Evolutionary conservation across 2,113 vertebrate genomes (phyloP).

Genomic region (Dunckerocampus dactyliophorus): DNA sequence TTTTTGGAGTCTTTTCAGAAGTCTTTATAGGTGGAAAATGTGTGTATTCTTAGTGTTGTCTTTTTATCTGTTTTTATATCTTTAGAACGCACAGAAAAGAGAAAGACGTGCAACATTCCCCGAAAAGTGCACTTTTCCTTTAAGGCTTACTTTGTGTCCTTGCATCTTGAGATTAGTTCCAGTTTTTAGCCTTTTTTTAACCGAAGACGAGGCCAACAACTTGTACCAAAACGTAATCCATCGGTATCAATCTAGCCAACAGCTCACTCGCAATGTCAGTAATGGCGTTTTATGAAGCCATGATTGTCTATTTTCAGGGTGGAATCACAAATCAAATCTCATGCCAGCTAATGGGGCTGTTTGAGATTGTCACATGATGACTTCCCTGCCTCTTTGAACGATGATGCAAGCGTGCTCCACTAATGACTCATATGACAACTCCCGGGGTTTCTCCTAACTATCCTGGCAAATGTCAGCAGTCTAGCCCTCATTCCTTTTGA

Average conservation of each 20-base stretch:
- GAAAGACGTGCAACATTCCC: too few relatives aligned
- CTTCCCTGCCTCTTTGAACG: constrained; percentile 62
- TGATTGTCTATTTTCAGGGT: constrained; percentile 59
- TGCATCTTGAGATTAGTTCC: neutral
- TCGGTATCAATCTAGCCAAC: constrained; percentile 20
- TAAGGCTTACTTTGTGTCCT: too few relatives aligned
- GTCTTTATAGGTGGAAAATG: too few relatives aligned
- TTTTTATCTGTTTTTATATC: too few relatives aligned
- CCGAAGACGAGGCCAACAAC: constrained; percentile 34
- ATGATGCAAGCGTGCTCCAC: constrained; percentile 63
- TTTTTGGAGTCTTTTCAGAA: too few relatives aligned
- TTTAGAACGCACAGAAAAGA: too few relatives aligned
- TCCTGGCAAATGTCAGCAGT: constrained; percentile 77
- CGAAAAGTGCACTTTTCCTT: too few relatives aligned
- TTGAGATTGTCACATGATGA: constrained; percentile 54
- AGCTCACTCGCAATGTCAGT: constrained; percentile 41
- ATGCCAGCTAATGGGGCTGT: constrained; percentile 58
- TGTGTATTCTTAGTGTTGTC: too few relatives aligned
- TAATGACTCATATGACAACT: constrained; percentile 81
- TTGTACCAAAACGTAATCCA: constrained; percentile 14
- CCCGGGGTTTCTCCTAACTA: constrained; percentile 78
- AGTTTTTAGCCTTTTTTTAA: constrained; percentile 52
- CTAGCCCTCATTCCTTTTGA: constrained; percentile 78
- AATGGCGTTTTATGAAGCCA: constrained; percentile 60
- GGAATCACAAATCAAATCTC: constrained; percentile 60